Base-by-base conservation (phyloP, 1,140 invertebrate species). In the Leptopilina boulardi region DNA sequence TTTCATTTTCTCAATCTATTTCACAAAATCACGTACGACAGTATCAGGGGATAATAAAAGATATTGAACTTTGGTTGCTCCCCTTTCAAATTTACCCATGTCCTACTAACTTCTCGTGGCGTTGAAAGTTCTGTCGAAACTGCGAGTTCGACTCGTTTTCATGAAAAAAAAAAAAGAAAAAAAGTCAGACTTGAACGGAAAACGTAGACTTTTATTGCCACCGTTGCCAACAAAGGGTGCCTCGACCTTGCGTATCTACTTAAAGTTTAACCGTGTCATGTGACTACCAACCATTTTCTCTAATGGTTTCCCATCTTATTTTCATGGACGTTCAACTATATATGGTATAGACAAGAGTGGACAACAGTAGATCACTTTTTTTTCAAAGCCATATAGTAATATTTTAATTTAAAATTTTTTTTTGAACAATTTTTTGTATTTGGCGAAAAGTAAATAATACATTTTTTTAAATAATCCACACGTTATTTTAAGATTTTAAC, bases 11-110 rank as follows among this genome's bases (percentile, higher is more conserved):
- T 3, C 23, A n/a, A 66, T 66, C n/a, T n/a, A 66, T 30, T 30
- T 30, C 54, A 2, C 21, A 11, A 44, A 71, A 38, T 72, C 56
- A 78, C 73, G 77, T 76, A 59, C 26, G 1, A 21, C 11, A 38
- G 73, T 79, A 78, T 38, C 34, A n/a, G 76, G 71, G 71, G 54
- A 74, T 77, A 77, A 75, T 79, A 70, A 75, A 74, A 54, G 54
- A 73, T 79, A 76, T 73, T 71, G 34, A 74, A 77, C 66, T 79
- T 81, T 76, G 47, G 71, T 78, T 73, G 73, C 75, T 47, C 77
- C 42, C 19, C 13, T 66, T 66, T 34, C 10, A 30, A 66, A 66
- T 66, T 66, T 30, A 26, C 59, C 59, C 59, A 30, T 30, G 26
- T 66, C 26, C 59, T 30, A 26, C 26, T 66, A 66, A 66, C 59